Base-by-base conservation (phyloP, 2,113 vertebrate species). In the Aptenodytes patagonicus region DNA sequence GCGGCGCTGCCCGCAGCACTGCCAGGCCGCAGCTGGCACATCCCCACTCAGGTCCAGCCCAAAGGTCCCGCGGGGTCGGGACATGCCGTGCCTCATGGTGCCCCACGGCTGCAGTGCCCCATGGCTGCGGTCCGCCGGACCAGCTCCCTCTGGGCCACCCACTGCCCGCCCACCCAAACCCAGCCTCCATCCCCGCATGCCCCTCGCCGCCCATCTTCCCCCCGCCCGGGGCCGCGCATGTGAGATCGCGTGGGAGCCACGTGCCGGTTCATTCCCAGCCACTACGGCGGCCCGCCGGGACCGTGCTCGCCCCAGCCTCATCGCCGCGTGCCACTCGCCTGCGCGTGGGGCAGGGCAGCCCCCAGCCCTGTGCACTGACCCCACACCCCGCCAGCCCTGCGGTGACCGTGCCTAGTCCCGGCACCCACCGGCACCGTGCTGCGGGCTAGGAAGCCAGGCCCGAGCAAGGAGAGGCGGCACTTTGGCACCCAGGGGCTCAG, bases 261-360 rank as follows among this genome's bases (percentile, higher is more conserved):
- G 2, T 9, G 54, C 2, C 1, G 0, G 16, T 29, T 29, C 9
- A 8, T 20, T 26, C 77, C 31, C 78, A 49, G 22, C 26, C 18
- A 1, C 46, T 9, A 10, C 0, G 1, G 49, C 3, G 18, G 77
- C 77, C n/a, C 0, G 0, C 51, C 2, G 6, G 57, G 7, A 40
- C 51, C 1, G 0, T 7, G 24, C 44, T 64, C 7, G 5, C 47
- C 24, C 44, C 32, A 25, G 78, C 28, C 28, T 32, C 9, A 3
- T 5, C 4, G 1, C 58, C 6, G 7, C 3, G 6, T 34, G 57
- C 42, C 36, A 6, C 51, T 38, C 0, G 1, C 38, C 40, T 34
- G 57, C 2, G 0, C 1, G 4, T 13, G 70, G 62, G 61, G 36
- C 42, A 0, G 6, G 13, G 42, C 62, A 21, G 82, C 38, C 29